Evolutionary conservation across 2,797 vertebrate species (phyloP).

Genomic region (Gambelia wislizenii): DNA sequence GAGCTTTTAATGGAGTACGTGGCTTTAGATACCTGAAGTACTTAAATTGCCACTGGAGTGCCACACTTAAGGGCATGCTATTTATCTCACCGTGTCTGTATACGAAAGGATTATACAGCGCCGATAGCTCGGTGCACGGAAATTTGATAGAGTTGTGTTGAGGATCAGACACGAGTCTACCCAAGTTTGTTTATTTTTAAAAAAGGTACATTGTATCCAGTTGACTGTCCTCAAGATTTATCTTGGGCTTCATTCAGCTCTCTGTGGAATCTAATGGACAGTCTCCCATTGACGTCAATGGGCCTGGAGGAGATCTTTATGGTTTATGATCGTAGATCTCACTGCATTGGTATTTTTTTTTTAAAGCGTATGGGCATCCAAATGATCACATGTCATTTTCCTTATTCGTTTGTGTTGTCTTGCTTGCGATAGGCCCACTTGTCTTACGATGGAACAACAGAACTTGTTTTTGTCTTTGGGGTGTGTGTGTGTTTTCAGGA

Average conservation of each 20-base stretch:
- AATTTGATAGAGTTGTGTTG: not conserved
- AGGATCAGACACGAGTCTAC: not conserved
- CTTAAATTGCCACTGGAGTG: not conserved
- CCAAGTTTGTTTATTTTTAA: not conserved
- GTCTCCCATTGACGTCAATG: not conserved
- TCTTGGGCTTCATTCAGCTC: not conserved
- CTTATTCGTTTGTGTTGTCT: not conserved
- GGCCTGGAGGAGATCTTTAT: not conserved
- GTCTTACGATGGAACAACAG: accelerated
- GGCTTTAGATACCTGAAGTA: not conserved
- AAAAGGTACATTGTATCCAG: not conserved
- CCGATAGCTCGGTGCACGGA: not conserved
- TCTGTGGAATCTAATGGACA: not conserved
- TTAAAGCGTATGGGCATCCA: not conserved
- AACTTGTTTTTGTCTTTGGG: no score
- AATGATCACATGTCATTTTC: not conserved
- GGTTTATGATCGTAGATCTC: not conserved
- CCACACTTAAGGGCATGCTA: not conserved
- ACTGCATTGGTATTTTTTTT: not conserved
- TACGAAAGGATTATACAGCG: not conserved
- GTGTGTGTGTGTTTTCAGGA: no score
- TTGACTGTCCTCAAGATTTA: not conserved
- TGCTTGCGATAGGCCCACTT: accelerated
- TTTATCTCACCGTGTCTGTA: not conserved
- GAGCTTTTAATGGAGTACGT: not conserved